phyloP scores from a whole-genome alignment of 2,888 invertebrate genomes.

The Nematopogon swammerdamellus region DNA sequence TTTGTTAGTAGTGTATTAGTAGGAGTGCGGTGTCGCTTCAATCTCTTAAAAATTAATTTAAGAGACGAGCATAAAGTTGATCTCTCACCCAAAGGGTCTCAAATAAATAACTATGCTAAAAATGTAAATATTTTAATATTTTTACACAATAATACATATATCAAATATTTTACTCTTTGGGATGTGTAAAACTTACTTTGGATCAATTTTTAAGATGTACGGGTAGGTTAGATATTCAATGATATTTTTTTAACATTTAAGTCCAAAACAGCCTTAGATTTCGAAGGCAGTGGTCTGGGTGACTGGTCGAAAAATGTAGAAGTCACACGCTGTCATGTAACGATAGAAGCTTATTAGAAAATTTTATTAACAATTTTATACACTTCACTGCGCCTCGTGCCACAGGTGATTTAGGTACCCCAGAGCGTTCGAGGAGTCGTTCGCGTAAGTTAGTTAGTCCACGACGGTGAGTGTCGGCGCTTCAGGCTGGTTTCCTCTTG shows the following conservation, averaged over 20 bases:
- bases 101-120: conserved; percentile 52
- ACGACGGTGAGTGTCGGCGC: not conserved
- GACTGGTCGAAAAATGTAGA: not conserved
- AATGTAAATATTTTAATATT: conserved; percentile 37
- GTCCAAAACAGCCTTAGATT: conserved; percentile 1
- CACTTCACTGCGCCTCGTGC: too few relatives aligned
- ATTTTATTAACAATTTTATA: too few relatives aligned
- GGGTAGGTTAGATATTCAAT: conserved; percentile 4
- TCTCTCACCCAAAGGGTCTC: conserved; percentile 23
- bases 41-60: conserved; percentile 46
- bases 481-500: conserved; percentile 5
- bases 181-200: conserved; percentile 44
- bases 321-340: not conserved
- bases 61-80: conserved; percentile 37
- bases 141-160: conserved; percentile 51
- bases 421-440: too few relatives aligned
- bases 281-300: not conserved
- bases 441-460: not conserved
- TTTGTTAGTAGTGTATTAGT: conserved; percentile 34
- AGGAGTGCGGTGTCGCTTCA: conserved; percentile 28
- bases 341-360: not conserved
- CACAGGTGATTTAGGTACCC: too few relatives aligned
- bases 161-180: conserved; percentile 51
- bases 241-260: conserved; percentile 1
- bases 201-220: conserved; percentile 32